phyloP scores from a whole-genome alignment of 2,797 vertebrate genomes.

The Iguana delicatissima region DNA sequence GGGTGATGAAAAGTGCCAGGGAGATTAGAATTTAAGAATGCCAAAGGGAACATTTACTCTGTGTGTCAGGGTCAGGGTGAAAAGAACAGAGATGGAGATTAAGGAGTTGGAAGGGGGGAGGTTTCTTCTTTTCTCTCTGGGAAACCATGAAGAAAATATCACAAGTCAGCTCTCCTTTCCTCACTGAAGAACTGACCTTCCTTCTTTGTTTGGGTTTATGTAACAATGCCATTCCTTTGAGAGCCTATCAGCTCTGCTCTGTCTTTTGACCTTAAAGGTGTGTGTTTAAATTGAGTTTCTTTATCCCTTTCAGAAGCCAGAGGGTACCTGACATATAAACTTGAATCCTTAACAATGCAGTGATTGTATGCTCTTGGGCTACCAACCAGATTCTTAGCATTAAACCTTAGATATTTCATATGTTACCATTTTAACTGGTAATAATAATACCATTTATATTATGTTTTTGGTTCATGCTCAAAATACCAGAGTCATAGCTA shows the following conservation, averaged over 20 bases:
- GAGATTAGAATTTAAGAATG: slow-evolving; percentile 30
- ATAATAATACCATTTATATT: neutral
- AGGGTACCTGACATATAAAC: slow-evolving; percentile 31
- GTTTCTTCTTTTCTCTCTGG: slow-evolving; percentile 14
- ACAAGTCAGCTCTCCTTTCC: neutral
- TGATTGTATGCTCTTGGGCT: slow-evolving; percentile 7
- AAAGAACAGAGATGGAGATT: slow-evolving; percentile 1
- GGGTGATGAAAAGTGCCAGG: slow-evolving; percentile 23
- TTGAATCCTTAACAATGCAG: slow-evolving; percentile 26
- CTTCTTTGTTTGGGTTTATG: slow-evolving; percentile 3
- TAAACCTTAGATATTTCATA: neutral
- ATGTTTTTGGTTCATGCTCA: neutral
- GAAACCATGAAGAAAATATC: slow-evolving; percentile 21
- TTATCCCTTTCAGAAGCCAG: slow-evolving; percentile 16
- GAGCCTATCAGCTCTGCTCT: slow-evolving; percentile 6
- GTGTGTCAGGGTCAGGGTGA: neutral
- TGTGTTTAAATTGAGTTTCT: slow-evolving; percentile 1
- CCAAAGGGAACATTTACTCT: slow-evolving; percentile 13
- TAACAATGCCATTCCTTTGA: neutral
- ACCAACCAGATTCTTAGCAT: neutral
- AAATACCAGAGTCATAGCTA: neutral
- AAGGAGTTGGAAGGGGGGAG: neutral
- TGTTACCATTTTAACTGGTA: neutral
- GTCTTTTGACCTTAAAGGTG: slow-evolving; percentile 40
- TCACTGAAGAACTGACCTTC: slow-evolving; percentile 25